Evolutionary conservation across 2,888 invertebrate genomes (phyloP).

Genomic region (Malthinus flaveolus): DNA sequence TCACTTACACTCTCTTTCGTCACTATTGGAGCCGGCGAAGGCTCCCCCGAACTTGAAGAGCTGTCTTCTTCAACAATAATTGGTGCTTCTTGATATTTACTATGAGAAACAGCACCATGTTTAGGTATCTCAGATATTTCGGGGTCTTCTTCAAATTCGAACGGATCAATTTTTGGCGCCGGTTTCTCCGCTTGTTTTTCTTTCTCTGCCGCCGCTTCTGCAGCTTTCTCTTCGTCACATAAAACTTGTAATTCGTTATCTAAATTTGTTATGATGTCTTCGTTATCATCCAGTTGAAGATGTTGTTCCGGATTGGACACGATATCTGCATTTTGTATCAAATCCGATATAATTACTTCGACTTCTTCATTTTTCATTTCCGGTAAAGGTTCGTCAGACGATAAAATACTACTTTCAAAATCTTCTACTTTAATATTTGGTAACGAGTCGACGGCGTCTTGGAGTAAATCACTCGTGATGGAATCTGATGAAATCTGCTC

Average conservation of each 20-base stretch:
- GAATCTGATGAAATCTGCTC: slow-evolving; percentile 35
- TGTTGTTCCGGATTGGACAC: slow-evolving; percentile 53
- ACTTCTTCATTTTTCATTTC: slow-evolving; percentile 60
- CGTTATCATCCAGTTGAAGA: slow-evolving; percentile 50
- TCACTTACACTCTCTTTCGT: slow-evolving; percentile 29
- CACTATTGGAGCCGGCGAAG: background rate
- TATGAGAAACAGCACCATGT: slow-evolving; percentile 13
- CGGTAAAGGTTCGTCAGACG: slow-evolving; percentile 55
- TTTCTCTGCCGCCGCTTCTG: slow-evolving; percentile 37
- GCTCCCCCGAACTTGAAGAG: background rate
- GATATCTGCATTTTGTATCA: slow-evolving; percentile 58
- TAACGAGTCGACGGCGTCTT: slow-evolving; percentile 44
- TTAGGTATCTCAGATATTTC: slow-evolving; percentile 43
- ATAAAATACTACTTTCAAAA: slow-evolving; percentile 54
- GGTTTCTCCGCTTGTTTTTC: slow-evolving; percentile 30
- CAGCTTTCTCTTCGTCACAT: slow-evolving; percentile 45
- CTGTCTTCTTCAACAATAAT: slow-evolving; percentile 11
- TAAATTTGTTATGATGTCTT: slow-evolving; percentile 51
- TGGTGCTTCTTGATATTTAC: slow-evolving; percentile 29
- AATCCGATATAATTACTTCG: slow-evolving; percentile 59
- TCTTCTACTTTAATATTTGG: slow-evolving; percentile 53
- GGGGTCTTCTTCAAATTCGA: slow-evolving; percentile 54
- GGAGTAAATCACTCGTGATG: slow-evolving; percentile 35
- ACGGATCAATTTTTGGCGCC: slow-evolving; percentile 46
- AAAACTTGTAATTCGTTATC: slow-evolving; percentile 48